Base-by-base conservation (phyloP, 2,113 vertebrate genomes). In the Tyto alba region DNA sequence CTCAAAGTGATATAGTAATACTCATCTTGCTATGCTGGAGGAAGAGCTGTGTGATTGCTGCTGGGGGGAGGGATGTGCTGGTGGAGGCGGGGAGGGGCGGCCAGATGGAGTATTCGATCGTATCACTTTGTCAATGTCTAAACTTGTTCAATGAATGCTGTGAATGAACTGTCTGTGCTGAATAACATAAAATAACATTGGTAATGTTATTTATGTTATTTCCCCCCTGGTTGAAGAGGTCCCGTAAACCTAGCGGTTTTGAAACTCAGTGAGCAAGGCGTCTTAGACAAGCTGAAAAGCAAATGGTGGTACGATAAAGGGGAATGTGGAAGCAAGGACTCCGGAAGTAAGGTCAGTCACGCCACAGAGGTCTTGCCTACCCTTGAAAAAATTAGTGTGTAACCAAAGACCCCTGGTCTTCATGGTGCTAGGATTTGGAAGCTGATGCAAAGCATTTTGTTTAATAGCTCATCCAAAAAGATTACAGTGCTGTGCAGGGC, bases 251-350 rank as follows among this genome's bases (percentile, higher is more conserved):
- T 99, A 99, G 99, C 99, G 98, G 99, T 99, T 99, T 99, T 99
- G 99, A 99, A 99, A 98, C 99, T 99, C 99, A 99, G 98, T 99
- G 99, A 99, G 98, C 99, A 99, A 99, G 99, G 99, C 99, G 97
- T 99, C 99, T 99, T 99, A 99, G 99, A 99, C 99, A 99, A 99
- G 99, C 99, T 99, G 99, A 99, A 99, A 99, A 99, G 91, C 99
- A 99, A 99, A 99, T 99, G 99, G 99, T 99, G 99, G 99, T 99
- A 99, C 99, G 99, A 99, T 99, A 99, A 99, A 89, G 99, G 99
- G 55, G 99, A 99, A 98, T 99, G 99, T 99, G 99, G 99, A 99
- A 93, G 48, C 99, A 99, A 99, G 97, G 99, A 99, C 99, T 99
- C 99, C 98, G 99, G 98, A 99, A 99, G 99, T 99, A 99, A 99